phyloP scores from a whole-genome alignment of 2,113 vertebrate species.

The Chascanopsetta lugubris region DNA sequence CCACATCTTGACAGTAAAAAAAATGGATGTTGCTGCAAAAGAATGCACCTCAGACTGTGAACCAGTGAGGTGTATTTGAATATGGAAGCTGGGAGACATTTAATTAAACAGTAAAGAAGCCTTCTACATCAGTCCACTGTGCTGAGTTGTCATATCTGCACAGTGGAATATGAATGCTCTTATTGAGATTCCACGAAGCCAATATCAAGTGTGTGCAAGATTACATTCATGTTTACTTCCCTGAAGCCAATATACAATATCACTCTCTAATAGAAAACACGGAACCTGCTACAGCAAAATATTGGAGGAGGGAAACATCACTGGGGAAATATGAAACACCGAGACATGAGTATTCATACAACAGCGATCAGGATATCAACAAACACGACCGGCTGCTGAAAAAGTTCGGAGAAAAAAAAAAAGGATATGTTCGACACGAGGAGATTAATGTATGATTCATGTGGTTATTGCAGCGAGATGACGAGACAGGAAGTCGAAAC shows the following conservation, averaged over 20 bases:
- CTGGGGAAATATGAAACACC: neutral
- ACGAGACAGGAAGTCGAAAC: neutral
- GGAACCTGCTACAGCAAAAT: neutral
- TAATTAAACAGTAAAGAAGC: neutral
- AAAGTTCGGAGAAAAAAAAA: too few relatives aligned
- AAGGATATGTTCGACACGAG: neutral
- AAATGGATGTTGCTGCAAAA: neutral
- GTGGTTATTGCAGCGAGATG: neutral
- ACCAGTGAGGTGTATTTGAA: neutral
- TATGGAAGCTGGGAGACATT: neutral
- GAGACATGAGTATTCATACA: neutral
- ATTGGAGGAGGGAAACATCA: neutral
- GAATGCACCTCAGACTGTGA: neutral
- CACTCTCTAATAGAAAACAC: neutral
- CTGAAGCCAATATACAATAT: slow-evolving; percentile 16
- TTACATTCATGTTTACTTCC: slow-evolving; percentile 11
- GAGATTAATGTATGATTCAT: neutral
- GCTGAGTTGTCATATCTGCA: neutral
- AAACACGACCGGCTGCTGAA: neutral
- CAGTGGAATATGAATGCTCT: neutral
- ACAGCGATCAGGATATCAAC: neutral
- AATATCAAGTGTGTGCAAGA: neutral
- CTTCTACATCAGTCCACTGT: neutral
- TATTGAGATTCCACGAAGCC: neutral
- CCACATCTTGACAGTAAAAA: neutral